These are phyloP conservation scores for Lymantria dispar DNA, from an alignment of 2,888 invertebrate genomes.

Conservation along the genomic window DNA sequence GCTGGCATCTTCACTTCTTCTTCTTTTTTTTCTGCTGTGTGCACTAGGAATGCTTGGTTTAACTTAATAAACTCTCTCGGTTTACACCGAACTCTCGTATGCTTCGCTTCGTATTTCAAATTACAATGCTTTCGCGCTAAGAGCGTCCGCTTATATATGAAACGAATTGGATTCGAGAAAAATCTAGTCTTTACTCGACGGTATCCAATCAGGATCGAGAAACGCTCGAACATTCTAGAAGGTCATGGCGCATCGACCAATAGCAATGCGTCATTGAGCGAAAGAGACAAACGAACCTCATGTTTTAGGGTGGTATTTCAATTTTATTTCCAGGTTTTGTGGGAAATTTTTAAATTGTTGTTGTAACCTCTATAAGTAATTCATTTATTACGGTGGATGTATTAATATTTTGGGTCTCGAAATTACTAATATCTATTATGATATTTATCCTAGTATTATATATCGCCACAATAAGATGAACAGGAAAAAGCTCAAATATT, in stretches of 20 bases:
- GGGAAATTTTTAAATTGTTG: slow-evolving; percentile 7
- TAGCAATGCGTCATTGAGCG: slow-evolving; percentile 26
- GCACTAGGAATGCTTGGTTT: slow-evolving; percentile 18
- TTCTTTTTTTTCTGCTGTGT: slow-evolving; percentile 14
- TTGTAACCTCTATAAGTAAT: not conserved
- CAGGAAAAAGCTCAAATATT: too few relatives aligned
- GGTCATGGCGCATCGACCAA: slow-evolving; percentile 34
- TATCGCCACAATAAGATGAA: too few relatives aligned
- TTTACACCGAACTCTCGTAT: slow-evolving; percentile 50
- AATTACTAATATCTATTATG: too few relatives aligned
- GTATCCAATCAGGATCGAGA: slow-evolving; percentile 43
- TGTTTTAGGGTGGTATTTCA: slow-evolving; percentile 14
- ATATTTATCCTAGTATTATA: too few relatives aligned
- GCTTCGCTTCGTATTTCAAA: slow-evolving; percentile 59
- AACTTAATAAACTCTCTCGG: slow-evolving; percentile 39
- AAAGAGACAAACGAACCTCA: slow-evolving; percentile 17
- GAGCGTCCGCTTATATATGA: slow-evolving; percentile 47
- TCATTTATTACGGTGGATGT: too few relatives aligned
- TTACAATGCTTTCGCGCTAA: slow-evolving; percentile 58
- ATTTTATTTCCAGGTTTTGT: slow-evolving; percentile 14
- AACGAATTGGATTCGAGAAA: slow-evolving; percentile 52
- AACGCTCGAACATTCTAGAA: slow-evolving; percentile 47
- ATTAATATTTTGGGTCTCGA: too few relatives aligned
- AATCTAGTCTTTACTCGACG: slow-evolving; percentile 41
- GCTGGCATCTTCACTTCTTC: slow-evolving; percentile 66